Base-by-base conservation (phyloP, 2,888 invertebrate genomes). In the Harpagoxenus sublaevis region DNA sequence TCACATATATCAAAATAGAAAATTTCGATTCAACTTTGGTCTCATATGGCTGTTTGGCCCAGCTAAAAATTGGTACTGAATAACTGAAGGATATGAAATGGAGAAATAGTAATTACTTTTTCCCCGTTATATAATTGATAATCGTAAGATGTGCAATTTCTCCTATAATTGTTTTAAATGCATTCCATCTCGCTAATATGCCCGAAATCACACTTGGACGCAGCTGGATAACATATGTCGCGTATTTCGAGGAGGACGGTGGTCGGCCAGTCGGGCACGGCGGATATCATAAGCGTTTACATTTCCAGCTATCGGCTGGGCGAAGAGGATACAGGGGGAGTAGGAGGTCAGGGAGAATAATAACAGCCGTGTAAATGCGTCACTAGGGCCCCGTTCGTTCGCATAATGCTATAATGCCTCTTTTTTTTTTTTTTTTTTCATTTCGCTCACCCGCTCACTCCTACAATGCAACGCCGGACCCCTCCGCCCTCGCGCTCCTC, bases 281-380 rank as follows among this genome's bases (percentile, higher is more conserved):
- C 86, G 89, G 78, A 87, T 87, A 89, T 87, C 88, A 84, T 63
- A 86, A 88, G 78, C 88, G 84, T 86, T 84, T 84, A 85, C 68
- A 82, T 84, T 89, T 87, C 71, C 87, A 84, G 77, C 84, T 77
- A 85, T 84, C 57, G 66, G 82, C 62, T 39, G 62, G 79, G 35
- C 5, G 79, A 48, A 63, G 75, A 53, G 74, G 65, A 31, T 68
- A 68, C 66, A 45, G 42, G 70, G 15, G 62, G 62, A 51, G 68
- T 48, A n/a, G 74, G 73, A 62, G 79, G 55, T 39, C 57, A 70
- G 84, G 75, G 86, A 84, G 89, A 81, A 90, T 91, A 91, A 91
- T 91, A 91, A 91, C 89, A 90, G 90, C 90, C 91, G 90, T 89
- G 90, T 87, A 92, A 92, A 92, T 91, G 91, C 91, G 91, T 92